Conservation (phyloP, 2,888 invertebrate species). For the Cryptus armator region DNA sequence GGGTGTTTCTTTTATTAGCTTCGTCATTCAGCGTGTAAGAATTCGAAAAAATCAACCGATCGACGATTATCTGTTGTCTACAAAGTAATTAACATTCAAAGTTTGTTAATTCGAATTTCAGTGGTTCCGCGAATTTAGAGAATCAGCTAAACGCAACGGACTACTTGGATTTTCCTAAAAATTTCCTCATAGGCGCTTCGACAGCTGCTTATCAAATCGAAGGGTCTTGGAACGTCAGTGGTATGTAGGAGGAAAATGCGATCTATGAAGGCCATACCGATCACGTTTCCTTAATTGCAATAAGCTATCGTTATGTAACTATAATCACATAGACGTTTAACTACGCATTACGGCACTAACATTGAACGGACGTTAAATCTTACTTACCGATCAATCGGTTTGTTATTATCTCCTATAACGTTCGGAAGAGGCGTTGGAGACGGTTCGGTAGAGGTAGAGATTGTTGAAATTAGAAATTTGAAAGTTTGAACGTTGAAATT, state of each 20-base stretch:
- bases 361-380: too few relatives aligned
- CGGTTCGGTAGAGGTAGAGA: too few relatives aligned
- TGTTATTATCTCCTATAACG: too few relatives aligned
- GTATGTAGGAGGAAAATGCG: slow-evolving; percentile 82
- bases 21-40: slow-evolving; percentile 44
- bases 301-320: too few relatives aligned
- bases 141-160: slow-evolving; percentile 20
- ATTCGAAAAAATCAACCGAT: neutral
- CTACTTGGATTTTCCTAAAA: slow-evolving; percentile 71
- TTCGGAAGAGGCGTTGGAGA: too few relatives aligned
- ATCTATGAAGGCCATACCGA: neutral
- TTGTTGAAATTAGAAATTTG: too few relatives aligned
- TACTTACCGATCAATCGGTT: too few relatives aligned
- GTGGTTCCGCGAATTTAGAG: neutral
- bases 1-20: slow-evolving; percentile 10
- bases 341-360: too few relatives aligned
- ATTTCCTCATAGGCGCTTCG: slow-evolving; percentile 76
- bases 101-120: slow-evolving; percentile 24
- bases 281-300: too few relatives aligned
- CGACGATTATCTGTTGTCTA: neutral
- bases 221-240: slow-evolving; percentile 88
- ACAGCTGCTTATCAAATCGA: slow-evolving; percentile 88
- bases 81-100: slow-evolving; percentile 13
- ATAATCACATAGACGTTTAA: too few relatives aligned
- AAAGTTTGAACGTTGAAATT: neutral